Conservation (phyloP, 2,888 invertebrate species). For the Schizaphis graminum region DNA sequence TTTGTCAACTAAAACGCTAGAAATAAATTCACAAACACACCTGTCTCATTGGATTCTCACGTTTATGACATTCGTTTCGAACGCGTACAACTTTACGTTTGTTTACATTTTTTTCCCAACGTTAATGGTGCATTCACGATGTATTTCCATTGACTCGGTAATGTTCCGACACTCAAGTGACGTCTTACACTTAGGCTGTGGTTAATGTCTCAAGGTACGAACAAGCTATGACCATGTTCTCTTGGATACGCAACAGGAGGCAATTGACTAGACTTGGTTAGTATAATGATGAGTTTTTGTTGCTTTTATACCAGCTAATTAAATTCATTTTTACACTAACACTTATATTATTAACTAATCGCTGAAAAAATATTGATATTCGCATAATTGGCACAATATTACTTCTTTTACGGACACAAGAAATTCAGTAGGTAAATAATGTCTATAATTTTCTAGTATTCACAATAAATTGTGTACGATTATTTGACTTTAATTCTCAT, state of each 20-base stretch:
- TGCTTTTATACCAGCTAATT: neutral
- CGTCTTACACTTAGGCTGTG: constrained; percentile 30
- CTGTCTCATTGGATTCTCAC: neutral
- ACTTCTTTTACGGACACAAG: neutral
- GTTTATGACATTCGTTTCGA: neutral
- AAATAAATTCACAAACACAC: constrained; percentile 6
- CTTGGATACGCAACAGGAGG: constrained; percentile 56
- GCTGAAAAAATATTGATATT: neutral
- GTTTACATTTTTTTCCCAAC: neutral
- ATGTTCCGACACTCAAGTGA: constrained; percentile 6
- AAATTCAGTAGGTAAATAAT: neutral
- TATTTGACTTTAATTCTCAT: neutral
- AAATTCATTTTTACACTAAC: neutral
- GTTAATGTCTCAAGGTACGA: constrained; percentile 16
- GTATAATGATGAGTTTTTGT: neutral
- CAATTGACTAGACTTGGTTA: constrained; percentile 61
- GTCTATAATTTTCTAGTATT: neutral
- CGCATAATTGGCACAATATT: neutral
- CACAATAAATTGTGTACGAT: neutral
- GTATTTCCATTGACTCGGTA: neutral
- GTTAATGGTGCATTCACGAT: neutral
- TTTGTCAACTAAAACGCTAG: neutral
- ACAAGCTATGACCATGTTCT: constrained; percentile 37
- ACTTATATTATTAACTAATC: neutral
- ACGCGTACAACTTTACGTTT: neutral